A percentile compares a stretch with the other conserved stretches of the same genome.
These are phyloP conservation scores for Elymnias hypermnestra DNA, from an alignment of 1,140 invertebrate genomes.

Conservation along the genomic window DNA sequence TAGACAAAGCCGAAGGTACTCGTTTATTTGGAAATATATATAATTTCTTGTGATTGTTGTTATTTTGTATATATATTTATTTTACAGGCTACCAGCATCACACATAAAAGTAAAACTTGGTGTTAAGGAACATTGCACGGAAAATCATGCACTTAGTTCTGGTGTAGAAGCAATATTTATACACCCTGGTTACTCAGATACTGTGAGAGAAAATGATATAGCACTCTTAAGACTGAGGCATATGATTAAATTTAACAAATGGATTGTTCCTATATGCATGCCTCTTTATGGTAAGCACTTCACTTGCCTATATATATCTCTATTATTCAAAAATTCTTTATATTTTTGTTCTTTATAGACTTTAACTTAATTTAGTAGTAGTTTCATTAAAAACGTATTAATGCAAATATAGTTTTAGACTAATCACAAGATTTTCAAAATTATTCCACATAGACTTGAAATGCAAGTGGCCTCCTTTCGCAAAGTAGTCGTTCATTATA, in stretches of 20 bases:
- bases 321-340: too few species aligned
- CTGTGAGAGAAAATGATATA: slow-evolving; percentile 77
- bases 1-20: too few species aligned
- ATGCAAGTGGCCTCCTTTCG: too few species aligned
- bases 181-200: slow-evolving; percentile 74
- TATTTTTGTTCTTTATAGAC: too few species aligned
- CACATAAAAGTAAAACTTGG: slow-evolving; percentile 76
- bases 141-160: slow-evolving; percentile 54
- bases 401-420: too few species aligned
- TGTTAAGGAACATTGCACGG: slow-evolving; percentile 68
- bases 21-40: slow-evolving; percentile 1
- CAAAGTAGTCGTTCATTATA: too few species aligned
- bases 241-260: slow-evolving; percentile 72
- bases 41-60: slow-evolving; percentile 16
- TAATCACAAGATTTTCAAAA: too few species aligned
- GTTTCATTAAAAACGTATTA: too few species aligned
- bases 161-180: slow-evolving; percentile 69
- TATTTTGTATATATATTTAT: slow-evolving; percentile 9
- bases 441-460: too few species aligned
- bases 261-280: slow-evolving; percentile 78
- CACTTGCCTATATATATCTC: too few species aligned
- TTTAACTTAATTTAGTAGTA: too few species aligned
- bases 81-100: slow-evolving; percentile 56
- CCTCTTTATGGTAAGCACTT: slow-evolving; percentile 73
- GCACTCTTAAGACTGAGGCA: slow-evolving; percentile 77